A percentile compares a stretch with the other conserved stretches of the same genome.
phyloP scores from a whole-genome alignment of 2,113 vertebrate species.

The Galemys pyrenaicus region DNA sequence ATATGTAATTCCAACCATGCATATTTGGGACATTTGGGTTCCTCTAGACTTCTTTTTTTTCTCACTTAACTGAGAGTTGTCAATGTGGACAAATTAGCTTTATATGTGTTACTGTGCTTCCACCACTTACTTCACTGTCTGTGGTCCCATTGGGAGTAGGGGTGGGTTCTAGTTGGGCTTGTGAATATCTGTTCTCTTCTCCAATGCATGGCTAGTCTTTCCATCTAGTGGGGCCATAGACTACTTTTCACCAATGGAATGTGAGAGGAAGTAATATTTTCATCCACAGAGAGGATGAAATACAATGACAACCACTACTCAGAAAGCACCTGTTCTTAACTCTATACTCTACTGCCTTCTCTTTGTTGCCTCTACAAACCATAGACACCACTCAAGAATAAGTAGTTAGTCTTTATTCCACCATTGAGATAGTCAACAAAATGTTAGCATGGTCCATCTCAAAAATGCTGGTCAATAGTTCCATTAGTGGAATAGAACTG shows the following conservation, averaged over 20 bases:
- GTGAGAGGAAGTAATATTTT: neutral
- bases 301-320: neutral
- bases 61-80: too few species aligned
- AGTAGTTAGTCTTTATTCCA: neutral
- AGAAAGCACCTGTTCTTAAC: neutral
- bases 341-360: neutral
- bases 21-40: neutral
- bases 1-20: neutral
- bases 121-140: fast-evolving
- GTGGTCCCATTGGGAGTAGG: neutral
- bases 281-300: neutral
- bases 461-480: neutral
- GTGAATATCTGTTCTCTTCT: neutral
- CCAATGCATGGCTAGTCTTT: neutral
- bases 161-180: neutral
- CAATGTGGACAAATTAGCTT: neutral
- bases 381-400: neutral
- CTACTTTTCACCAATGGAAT: neutral
- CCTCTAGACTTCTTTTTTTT: too few species aligned
- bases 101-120: neutral
- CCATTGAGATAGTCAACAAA: neutral
- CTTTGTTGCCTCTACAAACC: neutral
- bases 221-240: too few species aligned
- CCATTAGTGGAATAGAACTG: neutral
- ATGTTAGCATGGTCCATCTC: neutral